Base-by-base conservation (phyloP, 2,888 invertebrate species). In the Mimachlamys varia region DNA sequence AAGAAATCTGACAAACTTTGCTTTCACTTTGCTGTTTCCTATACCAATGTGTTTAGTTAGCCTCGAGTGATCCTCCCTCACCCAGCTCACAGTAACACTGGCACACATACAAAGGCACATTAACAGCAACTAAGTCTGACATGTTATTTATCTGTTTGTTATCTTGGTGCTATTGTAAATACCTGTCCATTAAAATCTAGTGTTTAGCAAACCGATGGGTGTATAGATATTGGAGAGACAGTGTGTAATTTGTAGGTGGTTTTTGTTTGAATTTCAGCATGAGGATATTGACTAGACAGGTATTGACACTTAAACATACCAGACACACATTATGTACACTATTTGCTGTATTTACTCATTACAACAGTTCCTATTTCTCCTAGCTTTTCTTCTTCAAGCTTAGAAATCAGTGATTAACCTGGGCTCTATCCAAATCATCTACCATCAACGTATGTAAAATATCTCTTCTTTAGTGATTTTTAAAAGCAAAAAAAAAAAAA, bases 261-360 rank as follows among this genome's bases (percentile, higher is more conserved):
- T 7, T 58, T 76, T 76, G 19, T 58, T 58, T 58, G 19, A 22
- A 33, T 76, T 76, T 76, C 76, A 76, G 76, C 76, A 22, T 76
- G 76, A 76, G 76, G 76, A 76, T 33, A 12, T 76, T 27, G 33
- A 27, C 33, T 76, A 76, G 76, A 27, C 2, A 76, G 76, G 76
- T 76, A 76, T 76, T 22, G 5, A 76, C 76, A 76, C 33, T 76
- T 76, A 27, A 62, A n/a, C 62, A 7, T 62, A 76, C 33, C 76
- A 76, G 76, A 76, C 76, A 76, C 76, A 76, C 33, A 76, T 27
- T 76, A 76, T 76, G 33, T 76, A 76, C 76, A 76, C 76, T 76
- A 33, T 76, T 2, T 76, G 12, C 33, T 27, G 19, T 58, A 19
- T 22, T 58, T 58, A 58, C 10, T 22, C 19, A n/a, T 58, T 58